Percentiles rank a stretch among this genome's conserved stretches.
phyloP scores from a whole-genome alignment of 1,140 invertebrate genomes.

The Cotesia vestalis region DNA sequence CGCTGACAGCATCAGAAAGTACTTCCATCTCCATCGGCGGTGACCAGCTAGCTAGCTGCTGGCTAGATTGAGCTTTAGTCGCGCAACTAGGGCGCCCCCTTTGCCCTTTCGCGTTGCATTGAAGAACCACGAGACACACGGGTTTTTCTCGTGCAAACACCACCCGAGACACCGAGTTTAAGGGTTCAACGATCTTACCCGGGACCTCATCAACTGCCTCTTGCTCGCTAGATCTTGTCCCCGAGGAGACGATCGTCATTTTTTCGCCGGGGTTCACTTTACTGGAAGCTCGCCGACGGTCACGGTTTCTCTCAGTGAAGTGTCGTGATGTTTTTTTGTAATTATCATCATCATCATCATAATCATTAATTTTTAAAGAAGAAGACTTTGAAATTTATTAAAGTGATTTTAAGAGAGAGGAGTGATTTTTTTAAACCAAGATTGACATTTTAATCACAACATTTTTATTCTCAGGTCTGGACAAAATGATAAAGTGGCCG shows the following conservation, averaged over 20 bases:
- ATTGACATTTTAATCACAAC: no score
- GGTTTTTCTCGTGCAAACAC: slow-evolving; percentile 26
- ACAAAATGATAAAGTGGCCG: slow-evolving; percentile 18
- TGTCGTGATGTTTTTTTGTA: no score
- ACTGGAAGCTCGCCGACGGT: no score
- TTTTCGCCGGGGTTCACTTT: not conserved
- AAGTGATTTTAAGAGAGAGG: no score
- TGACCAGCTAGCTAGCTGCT: slow-evolving; percentile 16
- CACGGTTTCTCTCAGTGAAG: no score
- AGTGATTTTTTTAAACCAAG: no score
- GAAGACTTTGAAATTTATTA: no score
- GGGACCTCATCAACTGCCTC: not conserved
- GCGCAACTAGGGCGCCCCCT: slow-evolving; percentile 30
- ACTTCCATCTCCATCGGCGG: slow-evolving; percentile 18
- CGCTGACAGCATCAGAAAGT: slow-evolving; percentile 6
- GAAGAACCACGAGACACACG: slow-evolving; percentile 13
- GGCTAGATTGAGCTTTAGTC: slow-evolving; percentile 11
- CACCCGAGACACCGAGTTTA: slow-evolving; percentile 19
- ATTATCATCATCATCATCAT: not conserved
- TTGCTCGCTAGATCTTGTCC: slow-evolving; percentile 1
- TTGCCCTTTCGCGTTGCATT: slow-evolving; percentile 20
- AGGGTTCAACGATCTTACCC: slow-evolving; percentile 21
- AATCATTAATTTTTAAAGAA: no score
- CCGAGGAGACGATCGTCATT: slow-evolving; percentile 1
- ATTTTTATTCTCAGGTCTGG: not conserved